phyloP scores from a whole-genome alignment of 2,797 vertebrate species.

The Acipenser oxyrinchus region DNA sequence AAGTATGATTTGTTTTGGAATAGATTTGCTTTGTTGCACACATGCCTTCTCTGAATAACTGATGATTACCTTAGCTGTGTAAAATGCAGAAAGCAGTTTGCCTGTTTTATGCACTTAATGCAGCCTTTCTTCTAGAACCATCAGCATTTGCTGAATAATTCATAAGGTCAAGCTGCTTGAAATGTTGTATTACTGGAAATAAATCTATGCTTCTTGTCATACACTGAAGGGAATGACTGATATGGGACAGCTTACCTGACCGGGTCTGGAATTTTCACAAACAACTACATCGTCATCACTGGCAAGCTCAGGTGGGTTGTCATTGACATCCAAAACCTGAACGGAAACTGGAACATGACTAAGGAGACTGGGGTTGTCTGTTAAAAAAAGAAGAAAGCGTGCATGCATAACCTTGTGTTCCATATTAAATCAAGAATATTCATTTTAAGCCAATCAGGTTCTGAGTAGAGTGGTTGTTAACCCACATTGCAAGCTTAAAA shows the following conservation, averaged over 20 bases:
- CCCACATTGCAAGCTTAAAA: no score
- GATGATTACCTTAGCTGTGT: slow-evolving; percentile 35
- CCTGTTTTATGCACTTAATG: slow-evolving; percentile 5
- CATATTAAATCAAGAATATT: no score
- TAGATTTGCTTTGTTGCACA: slow-evolving; percentile 53
- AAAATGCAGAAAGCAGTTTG: neutral
- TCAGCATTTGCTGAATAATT: slow-evolving; percentile 23
- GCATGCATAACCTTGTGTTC: no score
- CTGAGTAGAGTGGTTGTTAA: no score
- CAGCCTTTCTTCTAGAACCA: slow-evolving; percentile 30
- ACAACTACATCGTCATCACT: slow-evolving; percentile 82
- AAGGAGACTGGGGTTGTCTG: slow-evolving; percentile 81
- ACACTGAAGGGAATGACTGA: slow-evolving; percentile 16
- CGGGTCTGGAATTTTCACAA: slow-evolving; percentile 84
- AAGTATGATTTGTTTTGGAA: slow-evolving; percentile 46
- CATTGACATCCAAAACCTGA: slow-evolving; percentile 89
- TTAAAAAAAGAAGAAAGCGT: slow-evolving; percentile 24
- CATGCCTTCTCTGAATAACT: slow-evolving; percentile 46
- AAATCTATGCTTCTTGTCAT: slow-evolving; percentile 18
- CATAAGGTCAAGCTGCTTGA: slow-evolving; percentile 34
- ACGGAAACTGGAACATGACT: slow-evolving; percentile 78
- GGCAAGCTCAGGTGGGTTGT: slow-evolving; percentile 82
- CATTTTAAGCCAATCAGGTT: neutral
- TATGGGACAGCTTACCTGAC: slow-evolving; percentile 69
- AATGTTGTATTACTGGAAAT: slow-evolving; percentile 24